Percentiles rank a stretch among this genome's conserved stretches.
phyloP scores from a whole-genome alignment of 2,797 vertebrate genomes.

The Clamator glandarius region DNA sequence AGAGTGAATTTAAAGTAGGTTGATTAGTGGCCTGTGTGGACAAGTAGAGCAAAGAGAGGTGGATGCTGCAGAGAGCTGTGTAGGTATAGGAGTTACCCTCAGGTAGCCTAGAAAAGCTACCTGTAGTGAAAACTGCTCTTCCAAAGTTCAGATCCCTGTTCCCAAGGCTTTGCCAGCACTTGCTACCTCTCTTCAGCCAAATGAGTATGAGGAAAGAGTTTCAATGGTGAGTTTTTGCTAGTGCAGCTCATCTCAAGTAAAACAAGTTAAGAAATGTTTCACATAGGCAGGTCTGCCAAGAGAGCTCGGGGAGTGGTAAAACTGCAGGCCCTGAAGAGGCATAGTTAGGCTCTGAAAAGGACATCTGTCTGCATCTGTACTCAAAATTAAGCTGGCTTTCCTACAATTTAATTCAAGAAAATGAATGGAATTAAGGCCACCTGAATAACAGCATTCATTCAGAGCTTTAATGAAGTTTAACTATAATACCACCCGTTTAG shows the following conservation, averaged over 20 bases:
- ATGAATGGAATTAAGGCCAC: not conserved
- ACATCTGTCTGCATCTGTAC: not conserved
- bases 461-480: not conserved
- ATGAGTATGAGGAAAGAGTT: not conserved
- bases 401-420: slow-evolving; percentile 11
- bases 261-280: not conserved
- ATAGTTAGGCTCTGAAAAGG: not conserved
- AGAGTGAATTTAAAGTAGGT: not conserved
- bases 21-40: not conserved
- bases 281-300: not conserved
- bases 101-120: not conserved
- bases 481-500: not conserved
- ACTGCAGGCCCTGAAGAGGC: not conserved
- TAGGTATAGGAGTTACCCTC: not conserved
- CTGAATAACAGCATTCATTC: not conserved
- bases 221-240: not conserved
- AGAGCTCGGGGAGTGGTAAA: not conserved
- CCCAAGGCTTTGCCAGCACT: not conserved
- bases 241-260: not conserved
- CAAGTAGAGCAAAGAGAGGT: not conserved
- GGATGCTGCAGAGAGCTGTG: not conserved
- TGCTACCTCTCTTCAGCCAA: not conserved
- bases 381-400: not conserved
- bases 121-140: not conserved
- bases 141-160: not conserved